These are phyloP conservation scores for Archips crataeganus DNA, from an alignment of 2,888 invertebrate species.

Conservation along the genomic window DNA sequence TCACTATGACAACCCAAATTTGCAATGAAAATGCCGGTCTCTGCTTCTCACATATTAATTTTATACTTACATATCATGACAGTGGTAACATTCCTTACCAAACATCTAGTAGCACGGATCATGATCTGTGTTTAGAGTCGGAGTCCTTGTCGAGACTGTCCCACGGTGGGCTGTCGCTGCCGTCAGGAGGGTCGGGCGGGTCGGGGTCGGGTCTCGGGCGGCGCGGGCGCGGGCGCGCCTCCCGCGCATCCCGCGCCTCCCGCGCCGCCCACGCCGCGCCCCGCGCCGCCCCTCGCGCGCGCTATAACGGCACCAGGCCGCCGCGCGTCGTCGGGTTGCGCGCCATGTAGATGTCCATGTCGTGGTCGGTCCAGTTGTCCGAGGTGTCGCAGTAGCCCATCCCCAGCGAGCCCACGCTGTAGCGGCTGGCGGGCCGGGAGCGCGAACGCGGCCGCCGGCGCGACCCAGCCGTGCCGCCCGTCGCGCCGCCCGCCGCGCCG, in stretches of 20 bases:
- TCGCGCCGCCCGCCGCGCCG: slow-evolving; percentile 87
- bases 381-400: slow-evolving; percentile 95
- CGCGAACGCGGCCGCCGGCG: slow-evolving; percentile 92
- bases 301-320: slow-evolving; percentile 93
- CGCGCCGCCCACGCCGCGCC: slow-evolving; percentile 49
- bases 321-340: slow-evolving; percentile 95
- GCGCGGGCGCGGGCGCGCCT: slow-evolving; percentile 57
- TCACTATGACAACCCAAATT: no score
- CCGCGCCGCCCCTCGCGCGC: slow-evolving; percentile 55
- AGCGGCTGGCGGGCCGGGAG: slow-evolving; percentile 92
- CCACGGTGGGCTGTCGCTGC: slow-evolving; percentile 39
- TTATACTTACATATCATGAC: slow-evolving; percentile 1
- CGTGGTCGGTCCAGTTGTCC: slow-evolving; percentile 97
- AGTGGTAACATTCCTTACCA: slow-evolving; percentile 39
- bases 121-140: slow-evolving; percentile 32
- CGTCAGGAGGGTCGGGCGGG: slow-evolving; percentile 49
- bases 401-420: slow-evolving; percentile 92
- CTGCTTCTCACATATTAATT: not conserved
- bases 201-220: slow-evolving; percentile 59
- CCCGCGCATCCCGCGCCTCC: slow-evolving; percentile 55
- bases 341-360: slow-evolving; percentile 98
- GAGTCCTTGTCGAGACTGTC: slow-evolving; percentile 39
- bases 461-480: slow-evolving; percentile 87
- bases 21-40: no score
- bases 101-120: slow-evolving; percentile 20